phyloP scores from a whole-genome alignment of 2,113 vertebrate species.

The Apodemus sylvaticus region DNA sequence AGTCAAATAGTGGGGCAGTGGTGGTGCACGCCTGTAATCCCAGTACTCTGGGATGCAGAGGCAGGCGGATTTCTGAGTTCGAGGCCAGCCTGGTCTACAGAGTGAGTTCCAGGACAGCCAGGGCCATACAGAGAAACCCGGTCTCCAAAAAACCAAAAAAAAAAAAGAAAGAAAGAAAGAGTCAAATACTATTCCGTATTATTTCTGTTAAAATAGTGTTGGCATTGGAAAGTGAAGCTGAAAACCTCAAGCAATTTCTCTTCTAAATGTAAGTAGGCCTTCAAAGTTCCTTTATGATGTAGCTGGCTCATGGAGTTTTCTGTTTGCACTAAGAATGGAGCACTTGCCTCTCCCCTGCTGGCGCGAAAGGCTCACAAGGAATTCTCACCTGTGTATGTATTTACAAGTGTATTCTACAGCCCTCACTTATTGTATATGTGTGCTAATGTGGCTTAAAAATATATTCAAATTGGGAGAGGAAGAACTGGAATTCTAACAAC shows the following conservation, averaged over 20 bases:
- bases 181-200: neutral
- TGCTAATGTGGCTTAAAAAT: neutral
- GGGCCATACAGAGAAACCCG: too few species aligned
- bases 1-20: too few species aligned
- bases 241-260: neutral
- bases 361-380: neutral
- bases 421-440: neutral
- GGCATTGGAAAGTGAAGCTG: neutral
- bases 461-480: neutral
- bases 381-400: neutral
- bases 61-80: too few species aligned
- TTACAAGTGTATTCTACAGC: neutral
- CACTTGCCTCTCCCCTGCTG: neutral
- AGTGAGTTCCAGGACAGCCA: too few species aligned
- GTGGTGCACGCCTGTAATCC: too few species aligned
- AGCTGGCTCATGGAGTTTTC: neutral
- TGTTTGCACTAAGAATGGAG: neutral
- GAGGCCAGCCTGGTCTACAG: too few species aligned
- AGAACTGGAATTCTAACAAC: neutral
- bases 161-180: too few species aligned
- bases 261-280: neutral
- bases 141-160: too few species aligned
- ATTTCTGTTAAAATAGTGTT: neutral
- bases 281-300: neutral
- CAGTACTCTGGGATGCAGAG: too few species aligned